phyloP scores from a whole-genome alignment of 2,797 vertebrate genomes.

The Glossophaga mutica region DNA sequence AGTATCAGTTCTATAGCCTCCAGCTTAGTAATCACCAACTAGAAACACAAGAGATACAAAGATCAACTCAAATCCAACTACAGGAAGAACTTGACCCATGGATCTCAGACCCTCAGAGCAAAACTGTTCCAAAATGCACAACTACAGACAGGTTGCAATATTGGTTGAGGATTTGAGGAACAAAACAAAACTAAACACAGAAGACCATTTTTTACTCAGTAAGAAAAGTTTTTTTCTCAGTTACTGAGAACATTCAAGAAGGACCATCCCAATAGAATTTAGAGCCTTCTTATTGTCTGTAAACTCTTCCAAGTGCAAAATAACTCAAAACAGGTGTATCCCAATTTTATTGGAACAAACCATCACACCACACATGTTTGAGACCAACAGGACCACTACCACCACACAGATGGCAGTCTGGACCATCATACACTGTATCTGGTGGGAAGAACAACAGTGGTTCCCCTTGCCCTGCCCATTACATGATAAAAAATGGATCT shows the following conservation, averaged over 20 bases:
- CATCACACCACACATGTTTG: background rate
- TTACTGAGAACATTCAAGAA: background rate
- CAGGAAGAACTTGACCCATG: background rate
- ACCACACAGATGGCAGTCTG: background rate
- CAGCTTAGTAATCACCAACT: slow-evolving; percentile 23
- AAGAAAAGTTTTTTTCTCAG: background rate
- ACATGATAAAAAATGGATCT: background rate
- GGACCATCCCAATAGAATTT: background rate
- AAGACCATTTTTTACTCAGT: background rate
- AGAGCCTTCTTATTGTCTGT: background rate
- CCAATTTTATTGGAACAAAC: background rate
- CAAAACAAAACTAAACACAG: background rate
- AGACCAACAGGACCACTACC: background rate
- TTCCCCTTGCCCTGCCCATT: background rate
- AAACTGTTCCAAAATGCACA: slow-evolving; percentile 17
- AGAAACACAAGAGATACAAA: background rate
- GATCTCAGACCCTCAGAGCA: background rate
- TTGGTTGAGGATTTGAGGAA: background rate
- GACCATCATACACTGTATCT: background rate
- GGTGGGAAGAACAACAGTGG: background rate
- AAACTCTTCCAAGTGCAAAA: background rate
- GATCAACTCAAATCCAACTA: slow-evolving; percentile 13
- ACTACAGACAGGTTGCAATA: background rate
- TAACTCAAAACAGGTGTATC: background rate
- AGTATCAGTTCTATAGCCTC: background rate